Conservation (phyloP, 2,113 vertebrate genomes). For the Ictalurus punctatus region DNA sequence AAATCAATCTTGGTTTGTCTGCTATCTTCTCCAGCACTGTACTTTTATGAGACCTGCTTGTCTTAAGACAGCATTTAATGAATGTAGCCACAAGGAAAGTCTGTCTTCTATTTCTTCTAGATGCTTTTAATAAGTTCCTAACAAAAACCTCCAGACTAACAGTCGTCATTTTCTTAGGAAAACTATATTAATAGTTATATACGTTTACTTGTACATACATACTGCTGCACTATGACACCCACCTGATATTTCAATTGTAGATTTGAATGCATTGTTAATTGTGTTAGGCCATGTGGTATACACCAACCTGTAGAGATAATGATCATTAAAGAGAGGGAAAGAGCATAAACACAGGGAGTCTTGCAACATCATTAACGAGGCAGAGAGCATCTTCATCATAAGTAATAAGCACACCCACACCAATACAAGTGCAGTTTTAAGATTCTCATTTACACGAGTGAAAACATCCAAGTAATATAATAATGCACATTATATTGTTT, state of each 20-base stretch:
- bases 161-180: neutral
- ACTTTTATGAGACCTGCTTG: neutral
- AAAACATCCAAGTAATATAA: slow-evolving; percentile 13
- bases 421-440: neutral
- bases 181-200: neutral
- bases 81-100: no score
- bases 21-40: neutral
- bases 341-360: neutral
- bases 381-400: neutral
- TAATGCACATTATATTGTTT: neutral
- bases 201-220: neutral
- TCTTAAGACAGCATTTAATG: slow-evolving; percentile 1
- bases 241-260: neutral
- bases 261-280: neutral
- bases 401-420: slow-evolving; percentile 1
- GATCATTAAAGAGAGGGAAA: neutral
- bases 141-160: neutral
- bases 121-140: neutral
- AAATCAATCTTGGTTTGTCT: slow-evolving; percentile 9
- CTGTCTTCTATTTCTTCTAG: neutral
- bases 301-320: neutral
- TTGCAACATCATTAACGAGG: neutral
- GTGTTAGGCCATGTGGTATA: slow-evolving; percentile 10
- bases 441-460: neutral
- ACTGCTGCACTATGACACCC: neutral